Percentiles rank a stretch among this genome's conserved stretches.
Evolutionary conservation across 1,140 invertebrate species (phyloP).

Genomic region (Tetranychus urticae): DNA sequence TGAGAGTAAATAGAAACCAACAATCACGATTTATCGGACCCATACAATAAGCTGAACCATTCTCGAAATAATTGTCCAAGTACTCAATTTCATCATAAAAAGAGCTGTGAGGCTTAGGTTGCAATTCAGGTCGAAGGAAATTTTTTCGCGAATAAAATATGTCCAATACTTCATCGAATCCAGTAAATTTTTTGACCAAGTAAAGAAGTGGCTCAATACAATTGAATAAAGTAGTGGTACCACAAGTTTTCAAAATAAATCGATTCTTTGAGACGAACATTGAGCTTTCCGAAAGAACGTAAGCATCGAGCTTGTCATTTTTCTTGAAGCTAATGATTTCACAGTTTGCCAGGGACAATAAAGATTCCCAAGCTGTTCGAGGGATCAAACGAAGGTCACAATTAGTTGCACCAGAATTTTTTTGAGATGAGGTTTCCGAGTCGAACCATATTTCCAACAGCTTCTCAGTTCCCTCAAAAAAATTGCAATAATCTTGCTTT

Average conservation of each 20-base stretch:
- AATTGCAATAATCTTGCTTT: conserved; percentile 18
- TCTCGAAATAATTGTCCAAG: conserved; percentile 60
- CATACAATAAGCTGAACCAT: conserved; percentile 75
- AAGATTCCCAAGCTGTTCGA: conserved; percentile 57
- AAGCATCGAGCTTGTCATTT: conserved; percentile 77
- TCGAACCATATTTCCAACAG: conserved; percentile 87
- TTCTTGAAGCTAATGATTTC: conserved; percentile 79
- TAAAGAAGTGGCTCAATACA: conserved; percentile 62
- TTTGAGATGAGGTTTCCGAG: neutral
- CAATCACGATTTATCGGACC: conserved; percentile 41
- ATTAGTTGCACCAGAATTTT: neutral
- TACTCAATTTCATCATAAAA: conserved; percentile 73
- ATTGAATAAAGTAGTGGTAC: conserved; percentile 80
- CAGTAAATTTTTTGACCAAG: conserved; percentile 57
- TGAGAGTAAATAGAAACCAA: conserved; percentile 71
- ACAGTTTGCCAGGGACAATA: conserved; percentile 74
- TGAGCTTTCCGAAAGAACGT: conserved; percentile 91
- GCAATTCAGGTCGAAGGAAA: conserved; percentile 72
- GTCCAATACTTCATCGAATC: conserved; percentile 50
- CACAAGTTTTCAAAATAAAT: conserved; percentile 95
- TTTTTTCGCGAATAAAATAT: conserved; percentile 92
- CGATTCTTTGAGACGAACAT: conserved; percentile 85
- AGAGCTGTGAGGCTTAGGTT: conserved; percentile 53
- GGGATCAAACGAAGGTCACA: neutral
- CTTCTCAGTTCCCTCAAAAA: conserved; percentile 93